These are phyloP conservation scores for Lepus europaeus DNA, from an alignment of 2,113 vertebrate genomes.

Conservation along the genomic window DNA sequence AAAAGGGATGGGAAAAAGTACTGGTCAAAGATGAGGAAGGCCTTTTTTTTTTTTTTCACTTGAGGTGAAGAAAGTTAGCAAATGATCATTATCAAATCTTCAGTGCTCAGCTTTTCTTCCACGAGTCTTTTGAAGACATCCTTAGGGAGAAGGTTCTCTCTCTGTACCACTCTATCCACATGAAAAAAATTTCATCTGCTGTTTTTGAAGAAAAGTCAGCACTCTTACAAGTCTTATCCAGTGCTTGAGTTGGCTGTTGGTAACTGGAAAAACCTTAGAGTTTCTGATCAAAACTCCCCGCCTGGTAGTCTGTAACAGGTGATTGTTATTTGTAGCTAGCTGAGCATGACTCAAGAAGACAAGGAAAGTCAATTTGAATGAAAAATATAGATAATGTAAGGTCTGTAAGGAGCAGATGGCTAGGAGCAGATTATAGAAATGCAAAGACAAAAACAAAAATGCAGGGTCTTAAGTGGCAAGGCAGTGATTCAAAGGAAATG, in stretches of 20 bases:
- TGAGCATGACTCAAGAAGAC: background rate
- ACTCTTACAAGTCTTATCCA: background rate
- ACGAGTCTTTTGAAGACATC: background rate
- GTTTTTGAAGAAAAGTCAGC: background rate
- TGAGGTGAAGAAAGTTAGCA: background rate
- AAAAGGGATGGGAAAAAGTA: background rate
- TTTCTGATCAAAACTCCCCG: slow-evolving; percentile 13
- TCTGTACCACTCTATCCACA: background rate
- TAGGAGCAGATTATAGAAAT: background rate
- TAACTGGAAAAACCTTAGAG: background rate
- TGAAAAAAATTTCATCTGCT: background rate
- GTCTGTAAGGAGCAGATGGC: background rate
- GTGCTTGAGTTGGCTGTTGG: background rate
- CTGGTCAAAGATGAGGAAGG: background rate
- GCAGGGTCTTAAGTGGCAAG: background rate
- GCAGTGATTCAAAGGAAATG: background rate
- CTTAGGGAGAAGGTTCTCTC: background rate
- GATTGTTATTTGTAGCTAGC: background rate
- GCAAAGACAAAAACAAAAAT: background rate
- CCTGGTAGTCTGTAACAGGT: background rate
- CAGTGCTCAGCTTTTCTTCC: background rate
- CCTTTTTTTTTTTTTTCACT: background rate
- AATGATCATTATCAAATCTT: background rate
- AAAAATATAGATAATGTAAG: background rate
- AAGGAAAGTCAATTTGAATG: background rate